Percentiles rank a stretch among this genome's conserved stretches.
Conservation (phyloP, 2,797 vertebrate species). For the Chelmon rostratus region DNA sequence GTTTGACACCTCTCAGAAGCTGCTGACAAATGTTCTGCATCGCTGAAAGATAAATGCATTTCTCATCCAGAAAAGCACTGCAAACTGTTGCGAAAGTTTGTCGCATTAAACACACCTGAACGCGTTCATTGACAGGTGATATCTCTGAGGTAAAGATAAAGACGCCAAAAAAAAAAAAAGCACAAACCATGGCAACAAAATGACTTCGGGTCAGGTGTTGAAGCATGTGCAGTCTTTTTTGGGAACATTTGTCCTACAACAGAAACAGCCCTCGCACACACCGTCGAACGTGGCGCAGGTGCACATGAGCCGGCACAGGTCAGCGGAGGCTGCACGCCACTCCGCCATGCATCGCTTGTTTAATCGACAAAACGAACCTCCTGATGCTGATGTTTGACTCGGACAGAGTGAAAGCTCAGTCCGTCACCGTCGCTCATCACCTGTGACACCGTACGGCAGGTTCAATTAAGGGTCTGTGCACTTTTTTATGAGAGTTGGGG, state of each 20-base stretch:
- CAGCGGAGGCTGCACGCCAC: conserved; percentile 26
- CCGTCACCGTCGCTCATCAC: conserved; percentile 12
- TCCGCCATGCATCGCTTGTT: conserved; percentile 29
- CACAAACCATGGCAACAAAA: neutral
- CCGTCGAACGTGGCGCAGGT: conserved; percentile 47
- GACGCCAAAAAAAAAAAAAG: neutral
- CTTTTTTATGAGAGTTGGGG: conserved; percentile 3
- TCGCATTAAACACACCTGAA: neutral
- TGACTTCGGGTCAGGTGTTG: neutral
- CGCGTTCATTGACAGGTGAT: neutral
- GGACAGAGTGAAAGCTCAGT: neutral
- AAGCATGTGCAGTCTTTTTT: conserved; percentile 14
- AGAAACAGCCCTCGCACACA: neutral
- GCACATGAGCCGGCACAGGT: conserved; percentile 47
- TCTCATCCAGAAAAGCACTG: neutral
- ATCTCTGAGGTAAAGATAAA: neutral
- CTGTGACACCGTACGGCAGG: conserved; percentile 8
- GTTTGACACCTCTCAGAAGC: neutral
- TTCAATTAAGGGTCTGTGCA: neutral
- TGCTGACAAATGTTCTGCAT: neutral
- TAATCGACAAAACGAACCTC: conserved; percentile 44
- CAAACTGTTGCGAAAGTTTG: neutral
- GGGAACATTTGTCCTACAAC: neutral
- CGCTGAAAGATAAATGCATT: neutral
- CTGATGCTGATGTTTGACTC: conserved; percentile 41